A percentile compares a stretch with the other conserved stretches of the same genome.
Evolutionary conservation across 1,140 invertebrate species (phyloP).

Genomic region (Matsumurasca onukii): DNA sequence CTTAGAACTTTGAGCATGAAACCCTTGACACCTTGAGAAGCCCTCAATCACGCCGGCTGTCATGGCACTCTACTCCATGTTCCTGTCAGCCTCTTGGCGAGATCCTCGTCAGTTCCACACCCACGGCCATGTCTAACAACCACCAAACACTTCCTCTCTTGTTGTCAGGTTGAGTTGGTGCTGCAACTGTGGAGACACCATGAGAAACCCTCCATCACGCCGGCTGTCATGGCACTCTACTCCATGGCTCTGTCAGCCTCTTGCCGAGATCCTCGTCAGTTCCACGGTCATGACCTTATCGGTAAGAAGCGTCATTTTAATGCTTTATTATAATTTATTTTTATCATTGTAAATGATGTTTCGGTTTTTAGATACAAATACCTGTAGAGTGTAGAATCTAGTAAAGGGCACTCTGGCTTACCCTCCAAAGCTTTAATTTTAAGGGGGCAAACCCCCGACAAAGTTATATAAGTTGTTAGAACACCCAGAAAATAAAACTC

Average conservation of each 20-base stretch:
- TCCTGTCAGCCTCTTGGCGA: slow-evolving; percentile 73
- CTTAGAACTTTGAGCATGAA: no score
- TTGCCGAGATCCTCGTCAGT: slow-evolving; percentile 78
- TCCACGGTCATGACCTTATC: slow-evolving; percentile 78
- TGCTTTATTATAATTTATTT: no score
- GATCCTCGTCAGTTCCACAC: slow-evolving; percentile 81
- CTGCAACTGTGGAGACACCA: slow-evolving; percentile 76
- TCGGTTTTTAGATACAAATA: no score
- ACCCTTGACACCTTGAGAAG: slow-evolving; percentile 60
- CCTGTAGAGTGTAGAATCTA: no score
- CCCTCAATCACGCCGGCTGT: slow-evolving; percentile 63
- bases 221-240: slow-evolving; percentile 70
- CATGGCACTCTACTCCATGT: slow-evolving; percentile 71
- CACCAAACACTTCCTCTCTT: no score
- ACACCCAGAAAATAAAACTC: no score
- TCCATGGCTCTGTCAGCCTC: slow-evolving; percentile 71
- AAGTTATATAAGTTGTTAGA: no score
- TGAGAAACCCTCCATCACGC: slow-evolving; percentile 54
- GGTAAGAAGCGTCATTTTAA: no score
- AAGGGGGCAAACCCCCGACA: no score
- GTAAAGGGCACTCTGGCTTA: no score
- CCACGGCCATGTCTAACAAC: slow-evolving; percentile 77
- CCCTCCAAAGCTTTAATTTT: no score
- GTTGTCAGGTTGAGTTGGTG: slow-evolving; percentile 74
- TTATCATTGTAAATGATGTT: no score